A percentile compares a stretch with the other conserved stretches of the same genome.
Conservation (phyloP, 1,140 invertebrate species). For the Andrena cerasifolii region DNA sequence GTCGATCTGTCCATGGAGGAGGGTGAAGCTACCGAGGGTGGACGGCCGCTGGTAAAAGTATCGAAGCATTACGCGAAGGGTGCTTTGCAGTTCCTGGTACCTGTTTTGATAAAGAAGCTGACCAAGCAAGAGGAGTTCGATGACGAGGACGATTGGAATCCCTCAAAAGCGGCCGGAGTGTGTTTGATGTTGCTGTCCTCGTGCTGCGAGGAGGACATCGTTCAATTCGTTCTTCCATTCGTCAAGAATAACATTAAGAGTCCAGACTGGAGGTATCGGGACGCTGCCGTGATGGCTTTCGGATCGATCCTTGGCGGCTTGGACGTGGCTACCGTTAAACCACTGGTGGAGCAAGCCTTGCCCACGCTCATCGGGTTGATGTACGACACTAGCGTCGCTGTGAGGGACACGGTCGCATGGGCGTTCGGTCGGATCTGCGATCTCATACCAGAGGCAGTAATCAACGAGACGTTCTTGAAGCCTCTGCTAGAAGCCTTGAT, state of each 20-base stretch:
- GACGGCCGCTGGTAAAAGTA: constrained; percentile 93
- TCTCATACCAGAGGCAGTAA: constrained; percentile 97
- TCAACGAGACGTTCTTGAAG: constrained; percentile 93
- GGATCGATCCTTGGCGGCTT: constrained; percentile 98
- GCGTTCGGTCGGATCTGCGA: constrained; percentile 99
- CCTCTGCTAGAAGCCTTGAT: constrained; percentile 95
- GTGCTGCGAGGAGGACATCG: constrained; percentile 98
- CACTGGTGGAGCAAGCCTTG: constrained; percentile 98
- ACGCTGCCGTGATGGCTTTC: constrained; percentile 99
- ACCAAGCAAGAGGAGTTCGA: constrained; percentile 97
- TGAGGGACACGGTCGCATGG: constrained; percentile 99
- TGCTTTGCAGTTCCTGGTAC: constrained; percentile 96
- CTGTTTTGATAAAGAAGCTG: constrained; percentile 95
- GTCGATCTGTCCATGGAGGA: constrained; percentile 98
- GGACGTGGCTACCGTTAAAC: constrained; percentile 92
- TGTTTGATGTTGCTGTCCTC: constrained; percentile 98
- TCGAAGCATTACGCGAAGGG: constrained; percentile 98
- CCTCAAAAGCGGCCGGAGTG: constrained; percentile 99
- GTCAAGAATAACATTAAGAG: constrained; percentile 97
- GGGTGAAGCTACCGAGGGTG: constrained; percentile 95
- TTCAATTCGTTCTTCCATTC: constrained; percentile 98
- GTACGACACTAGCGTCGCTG: constrained; percentile 95
- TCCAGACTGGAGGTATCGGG: constrained; percentile 96
- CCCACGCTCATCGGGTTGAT: constrained; percentile 96
- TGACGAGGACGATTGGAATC: constrained; percentile 99